Base-by-base conservation (phyloP, 53 echinoderm and acorn worm species). In the Hippasteria phrygiana region DNA sequence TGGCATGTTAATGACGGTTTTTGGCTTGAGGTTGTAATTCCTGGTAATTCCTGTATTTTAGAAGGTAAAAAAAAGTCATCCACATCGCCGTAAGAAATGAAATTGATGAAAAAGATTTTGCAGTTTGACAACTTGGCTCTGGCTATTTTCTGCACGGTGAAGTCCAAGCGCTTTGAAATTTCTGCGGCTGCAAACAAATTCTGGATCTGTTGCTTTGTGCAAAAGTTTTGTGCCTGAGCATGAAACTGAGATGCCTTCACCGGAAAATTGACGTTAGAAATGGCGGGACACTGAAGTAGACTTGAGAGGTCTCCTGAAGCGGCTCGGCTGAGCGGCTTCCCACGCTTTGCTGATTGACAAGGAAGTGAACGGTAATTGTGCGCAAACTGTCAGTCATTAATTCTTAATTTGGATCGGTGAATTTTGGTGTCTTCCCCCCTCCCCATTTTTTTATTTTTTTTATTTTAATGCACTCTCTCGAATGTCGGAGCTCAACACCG, bases 321-420 rank as follows among this genome's bases (percentile, higher is more conserved):
- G 43, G 74, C 73, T 43, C 32, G 20, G 20, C 47, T 32, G 3
- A 8, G 33, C 33, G 4, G 50, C 53, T 76, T 76, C 76, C 76
- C 76, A 76, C 76, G 76, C 76, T 8, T 48, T 48, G 76, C 59
- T 59, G 76, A 50, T 76, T 20, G 32, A 47, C 34, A 76, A 38
- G 79, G 56, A 79, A 79, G 56, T 79, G 36, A 62, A 47, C 62
- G 27, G 56, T 56, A 79, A 79, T 79, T 79, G 79, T 79, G 36
- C 79, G 43, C 62, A n/a, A 39, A 79, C 36, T 79, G 79, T 62
- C 79, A 59, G 56, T 79, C 79, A 79, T 79, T 79, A 62, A 39
- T 79, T 55, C 79, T 59, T 41, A 79, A 62, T 79, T 79, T 79
- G 62, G 79, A 55, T 62, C 26, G 76, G 24, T 26, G 41, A 62